These are phyloP conservation scores for Neomorphus geoffroyi DNA, from an alignment of 2,797 vertebrate genomes.

Conservation along the genomic window DNA sequence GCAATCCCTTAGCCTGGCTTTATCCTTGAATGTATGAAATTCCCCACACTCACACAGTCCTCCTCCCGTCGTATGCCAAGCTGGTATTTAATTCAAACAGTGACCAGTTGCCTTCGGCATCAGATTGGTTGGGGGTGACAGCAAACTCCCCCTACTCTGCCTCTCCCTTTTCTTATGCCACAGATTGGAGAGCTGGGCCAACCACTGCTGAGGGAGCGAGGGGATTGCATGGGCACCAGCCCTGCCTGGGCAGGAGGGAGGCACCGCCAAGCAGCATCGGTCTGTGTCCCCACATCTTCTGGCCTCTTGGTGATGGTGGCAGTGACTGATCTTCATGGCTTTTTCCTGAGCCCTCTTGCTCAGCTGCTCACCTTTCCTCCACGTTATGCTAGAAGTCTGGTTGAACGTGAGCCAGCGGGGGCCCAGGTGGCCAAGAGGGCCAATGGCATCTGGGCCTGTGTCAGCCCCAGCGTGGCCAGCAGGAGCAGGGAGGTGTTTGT, in stretches of 20 bases:
- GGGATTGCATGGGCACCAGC: not conserved
- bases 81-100: not conserved
- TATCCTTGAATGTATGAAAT: not conserved
- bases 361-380: not conserved
- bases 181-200: accelerated
- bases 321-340: not conserved
- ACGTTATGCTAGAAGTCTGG: not conserved
- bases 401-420: no score
- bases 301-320: not conserved
- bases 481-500: no score
- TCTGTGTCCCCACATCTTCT: not conserved
- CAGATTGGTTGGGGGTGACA: not conserved
- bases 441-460: no score
- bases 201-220: accelerated
- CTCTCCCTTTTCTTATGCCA: not conserved
- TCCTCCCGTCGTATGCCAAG: not conserved
- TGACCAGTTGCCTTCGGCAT: accelerated
- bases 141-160: not conserved
- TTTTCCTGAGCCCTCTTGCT: not conserved
- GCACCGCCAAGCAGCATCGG: not conserved
- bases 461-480: no score
- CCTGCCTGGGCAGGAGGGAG: not conserved
- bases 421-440: no score
- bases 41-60: not conserved
- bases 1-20: not conserved